Conservation (phyloP, 1,140 invertebrate genomes). For the Leptoteleia sp. region DNA sequence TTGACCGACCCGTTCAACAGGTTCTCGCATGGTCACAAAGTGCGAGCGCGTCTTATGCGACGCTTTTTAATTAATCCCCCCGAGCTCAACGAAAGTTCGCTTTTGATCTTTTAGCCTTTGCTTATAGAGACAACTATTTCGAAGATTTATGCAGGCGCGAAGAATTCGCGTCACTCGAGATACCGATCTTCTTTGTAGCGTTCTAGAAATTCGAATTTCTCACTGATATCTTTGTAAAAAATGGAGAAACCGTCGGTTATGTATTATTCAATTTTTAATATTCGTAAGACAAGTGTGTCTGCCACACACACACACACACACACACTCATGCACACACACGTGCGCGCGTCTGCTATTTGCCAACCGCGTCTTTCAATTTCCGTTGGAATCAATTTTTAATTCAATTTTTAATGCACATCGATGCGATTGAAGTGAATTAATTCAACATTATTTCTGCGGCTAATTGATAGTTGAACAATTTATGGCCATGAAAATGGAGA, state of each 20-base stretch:
- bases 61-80: constrained; percentile 40
- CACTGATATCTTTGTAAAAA: constrained; percentile 35
- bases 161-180: constrained; percentile 35
- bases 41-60: constrained; percentile 20
- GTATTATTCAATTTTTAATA: no score
- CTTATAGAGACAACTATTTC: constrained; percentile 42
- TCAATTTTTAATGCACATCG: constrained; percentile 19
- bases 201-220: constrained; percentile 43
- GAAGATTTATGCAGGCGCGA: constrained; percentile 22
- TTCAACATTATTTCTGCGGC: constrained; percentile 2
- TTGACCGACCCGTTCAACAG: constrained; percentile 37
- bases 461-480: not conserved
- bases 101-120: constrained; percentile 31
- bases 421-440: constrained; percentile 1
- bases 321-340: no score
- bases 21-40: constrained; percentile 21
- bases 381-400: no score
- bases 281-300: no score
- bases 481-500: not conserved
- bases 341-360: no score
- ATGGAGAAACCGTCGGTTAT: constrained; percentile 36
- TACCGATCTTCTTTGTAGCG: constrained; percentile 11
- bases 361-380: no score
- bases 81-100: constrained; percentile 13
- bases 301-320: no score